Percentiles rank a stretch among this genome's conserved stretches.
These are phyloP conservation scores for Cinara cedri DNA, from an alignment of 2,888 invertebrate species.

Conservation along the genomic window DNA sequence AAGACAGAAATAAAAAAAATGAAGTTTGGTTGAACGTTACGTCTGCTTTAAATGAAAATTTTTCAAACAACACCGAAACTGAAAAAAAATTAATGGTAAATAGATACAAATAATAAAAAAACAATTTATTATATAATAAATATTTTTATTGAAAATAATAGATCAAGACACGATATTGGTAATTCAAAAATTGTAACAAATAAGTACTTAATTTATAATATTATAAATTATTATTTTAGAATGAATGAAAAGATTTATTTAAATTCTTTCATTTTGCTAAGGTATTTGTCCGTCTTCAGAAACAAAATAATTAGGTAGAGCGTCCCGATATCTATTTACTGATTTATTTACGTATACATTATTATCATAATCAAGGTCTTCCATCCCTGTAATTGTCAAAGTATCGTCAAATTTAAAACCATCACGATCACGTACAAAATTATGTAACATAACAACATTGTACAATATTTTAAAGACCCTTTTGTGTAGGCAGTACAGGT, in stretches of 20 bases:
- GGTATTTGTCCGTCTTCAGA: slow-evolving; percentile 3
- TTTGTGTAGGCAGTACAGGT: too few species aligned
- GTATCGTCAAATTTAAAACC: slow-evolving; percentile 58
- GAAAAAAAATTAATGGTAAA: slow-evolving; percentile 30
- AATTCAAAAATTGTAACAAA: slow-evolving; percentile 23
- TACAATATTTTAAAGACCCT: too few species aligned
- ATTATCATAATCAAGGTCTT: slow-evolving; percentile 49
- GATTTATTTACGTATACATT: slow-evolving; percentile 1
- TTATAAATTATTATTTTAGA: slow-evolving; percentile 23
- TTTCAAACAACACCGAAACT: slow-evolving; percentile 27
- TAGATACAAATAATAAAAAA: slow-evolving; percentile 5
- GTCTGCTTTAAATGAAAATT: slow-evolving; percentile 35
- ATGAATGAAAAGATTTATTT: neutral
- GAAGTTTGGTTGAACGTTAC: slow-evolving; percentile 31
- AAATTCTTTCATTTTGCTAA: slow-evolving; percentile 20
- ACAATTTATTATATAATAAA: slow-evolving; percentile 2
- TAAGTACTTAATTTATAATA: slow-evolving; percentile 19
- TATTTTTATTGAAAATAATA: slow-evolving; percentile 21
- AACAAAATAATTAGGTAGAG: slow-evolving; percentile 21
- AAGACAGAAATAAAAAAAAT: slow-evolving; percentile 37
- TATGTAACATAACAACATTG: slow-evolving; percentile 60
- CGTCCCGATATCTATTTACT: slow-evolving; percentile 31
- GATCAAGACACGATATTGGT: neutral
- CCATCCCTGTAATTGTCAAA: slow-evolving; percentile 58
- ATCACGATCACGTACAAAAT: slow-evolving; percentile 59